Percentiles rank a stretch among this genome's conserved stretches.
Evolutionary conservation across 2,113 vertebrate genomes (phyloP).

Genomic region (Mohoua ochrocephala): DNA sequence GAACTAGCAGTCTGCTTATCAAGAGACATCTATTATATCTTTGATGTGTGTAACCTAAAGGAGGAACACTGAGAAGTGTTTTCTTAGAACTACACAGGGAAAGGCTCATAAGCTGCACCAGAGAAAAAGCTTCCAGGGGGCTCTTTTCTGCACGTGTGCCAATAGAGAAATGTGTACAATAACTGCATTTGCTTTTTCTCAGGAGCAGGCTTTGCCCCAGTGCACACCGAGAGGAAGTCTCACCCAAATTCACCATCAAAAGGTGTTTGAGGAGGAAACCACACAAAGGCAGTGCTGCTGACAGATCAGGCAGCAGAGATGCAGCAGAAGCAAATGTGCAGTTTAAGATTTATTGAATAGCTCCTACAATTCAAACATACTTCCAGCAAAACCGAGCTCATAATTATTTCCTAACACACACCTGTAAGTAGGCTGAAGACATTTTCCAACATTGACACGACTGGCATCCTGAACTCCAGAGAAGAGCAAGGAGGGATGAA

Average conservation of each 20-base stretch:
- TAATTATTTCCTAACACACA: background rate
- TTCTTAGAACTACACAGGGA: background rate
- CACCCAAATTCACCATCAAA: background rate
- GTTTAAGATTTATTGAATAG: background rate
- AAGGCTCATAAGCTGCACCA: background rate
- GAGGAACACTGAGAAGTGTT: background rate
- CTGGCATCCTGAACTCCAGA: background rate
- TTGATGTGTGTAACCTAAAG: background rate
- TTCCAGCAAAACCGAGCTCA: background rate
- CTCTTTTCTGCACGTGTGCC: background rate
- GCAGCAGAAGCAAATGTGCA: background rate
- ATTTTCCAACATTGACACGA: background rate
- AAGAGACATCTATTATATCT: background rate
- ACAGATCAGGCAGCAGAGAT: background rate
- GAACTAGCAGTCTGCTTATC: background rate
- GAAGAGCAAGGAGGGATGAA: background rate
- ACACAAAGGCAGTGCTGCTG: background rate
- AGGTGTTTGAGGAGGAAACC: background rate
- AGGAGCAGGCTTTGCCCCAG: fast-evolving
- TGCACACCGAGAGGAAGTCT: background rate
- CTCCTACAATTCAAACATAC: background rate
- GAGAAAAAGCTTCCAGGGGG: background rate
- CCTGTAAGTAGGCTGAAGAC: background rate
- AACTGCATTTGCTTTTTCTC: background rate
- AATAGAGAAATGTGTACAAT: background rate